Conservation (phyloP, 2,888 invertebrate species). For the Pandemis heparana region DNA sequence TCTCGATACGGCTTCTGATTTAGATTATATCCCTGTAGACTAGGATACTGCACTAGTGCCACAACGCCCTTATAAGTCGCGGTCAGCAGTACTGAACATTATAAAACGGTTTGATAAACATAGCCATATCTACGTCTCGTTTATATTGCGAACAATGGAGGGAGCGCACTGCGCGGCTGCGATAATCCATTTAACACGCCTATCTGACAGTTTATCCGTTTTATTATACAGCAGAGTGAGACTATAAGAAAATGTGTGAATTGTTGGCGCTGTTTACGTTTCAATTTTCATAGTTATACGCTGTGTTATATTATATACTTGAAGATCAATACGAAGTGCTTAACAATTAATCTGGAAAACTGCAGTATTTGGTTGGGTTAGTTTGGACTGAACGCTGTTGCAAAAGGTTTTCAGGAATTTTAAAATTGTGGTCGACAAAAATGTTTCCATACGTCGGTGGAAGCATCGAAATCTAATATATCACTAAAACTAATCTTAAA, state of each 20-base stretch:
- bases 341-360: too few relatives aligned
- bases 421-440: too few relatives aligned
- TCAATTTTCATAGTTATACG: too few relatives aligned
- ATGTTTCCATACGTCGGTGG: too few relatives aligned
- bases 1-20: background rate
- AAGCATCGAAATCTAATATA: too few relatives aligned
- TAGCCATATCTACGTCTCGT: slow-evolving; percentile 28
- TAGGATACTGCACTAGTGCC: background rate
- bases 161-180: slow-evolving; percentile 11
- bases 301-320: too few relatives aligned
- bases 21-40: background rate
- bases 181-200: slow-evolving; percentile 37
- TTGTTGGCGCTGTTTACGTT: background rate
- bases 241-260: slow-evolving; percentile 19
- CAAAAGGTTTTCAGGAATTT: too few relatives aligned
- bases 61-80: slow-evolving; percentile 22
- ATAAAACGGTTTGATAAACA: slow-evolving; percentile 26
- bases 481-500: too few relatives aligned
- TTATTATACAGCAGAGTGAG: slow-evolving; percentile 4
- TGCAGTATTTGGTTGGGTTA: too few relatives aligned
- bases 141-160: slow-evolving; percentile 32
- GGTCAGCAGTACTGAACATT: slow-evolving; percentile 1
- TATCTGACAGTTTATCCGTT: slow-evolving; percentile 36
- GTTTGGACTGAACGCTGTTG: too few relatives aligned
- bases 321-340: too few relatives aligned